These are phyloP conservation scores for Panopea generosa DNA, from an alignment of 2,888 invertebrate species.

Conservation along the genomic window DNA sequence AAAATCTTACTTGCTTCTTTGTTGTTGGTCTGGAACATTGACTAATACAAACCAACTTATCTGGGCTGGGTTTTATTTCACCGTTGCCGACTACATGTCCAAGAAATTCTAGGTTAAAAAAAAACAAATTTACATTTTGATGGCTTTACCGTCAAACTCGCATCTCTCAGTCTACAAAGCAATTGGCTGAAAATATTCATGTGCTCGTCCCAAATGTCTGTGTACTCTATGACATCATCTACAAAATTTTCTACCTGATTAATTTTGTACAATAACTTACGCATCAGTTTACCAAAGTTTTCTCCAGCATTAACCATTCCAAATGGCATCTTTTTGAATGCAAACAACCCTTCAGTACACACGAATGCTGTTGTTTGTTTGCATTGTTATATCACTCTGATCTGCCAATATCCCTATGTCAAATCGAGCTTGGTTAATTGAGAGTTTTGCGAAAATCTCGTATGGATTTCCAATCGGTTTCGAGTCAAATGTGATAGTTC, in stretches of 20 bases:
- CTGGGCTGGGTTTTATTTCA: neutral
- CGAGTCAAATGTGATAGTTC: slow-evolving; percentile 51
- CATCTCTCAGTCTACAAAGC: neutral
- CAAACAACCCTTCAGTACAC: slow-evolving; percentile 17
- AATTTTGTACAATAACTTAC: neutral
- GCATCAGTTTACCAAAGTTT: slow-evolving; percentile 34
- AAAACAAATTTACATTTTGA: slow-evolving; percentile 24
- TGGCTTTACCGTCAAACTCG: slow-evolving; percentile 28
- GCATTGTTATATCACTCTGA: slow-evolving; percentile 24
- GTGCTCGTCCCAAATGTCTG: neutral
- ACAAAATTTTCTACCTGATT: neutral
- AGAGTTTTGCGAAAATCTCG: neutral
- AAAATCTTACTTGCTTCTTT: slow-evolving; percentile 29
- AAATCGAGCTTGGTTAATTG: slow-evolving; percentile 38
- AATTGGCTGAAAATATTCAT: neutral
- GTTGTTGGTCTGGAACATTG: slow-evolving; percentile 2
- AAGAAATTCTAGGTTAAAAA: neutral
- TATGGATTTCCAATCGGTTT: slow-evolving; percentile 46
- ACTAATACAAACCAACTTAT: slow-evolving; percentile 7
- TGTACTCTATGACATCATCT: neutral
- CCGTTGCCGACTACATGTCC: slow-evolving; percentile 24
- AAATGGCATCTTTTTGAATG: slow-evolving; percentile 40
- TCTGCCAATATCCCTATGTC: slow-evolving; percentile 61
- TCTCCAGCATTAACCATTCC: slow-evolving; percentile 33
- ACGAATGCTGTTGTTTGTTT: slow-evolving; percentile 41